Base-by-base conservation (phyloP, 2,113 vertebrate genomes). In the Phyllopteryx taeniolatus region DNA sequence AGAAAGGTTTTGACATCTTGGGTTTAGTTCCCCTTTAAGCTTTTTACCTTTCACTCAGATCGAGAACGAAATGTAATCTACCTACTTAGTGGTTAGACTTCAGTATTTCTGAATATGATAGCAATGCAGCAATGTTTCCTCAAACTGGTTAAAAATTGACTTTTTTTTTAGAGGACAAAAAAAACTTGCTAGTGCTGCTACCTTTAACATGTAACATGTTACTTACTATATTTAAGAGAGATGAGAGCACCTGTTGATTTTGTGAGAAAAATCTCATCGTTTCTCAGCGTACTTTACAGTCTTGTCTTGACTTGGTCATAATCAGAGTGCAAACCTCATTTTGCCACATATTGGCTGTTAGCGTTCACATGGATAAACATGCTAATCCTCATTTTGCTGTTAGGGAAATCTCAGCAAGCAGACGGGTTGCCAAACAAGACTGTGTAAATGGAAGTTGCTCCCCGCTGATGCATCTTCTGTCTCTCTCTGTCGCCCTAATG, bases 401-500 rank as follows among this genome's bases (percentile, higher is more conserved):
- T 20, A 14, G 46, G 57, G 65, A 65, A 81, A 74, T 56, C 70
- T 71, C 67, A 79, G 61, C 53, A 59, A 74, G 70, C 65, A 60
- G 11, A 46, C 43, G 64, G 49, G 27, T 72, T 70, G 68, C 68
- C 60, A 70, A 79, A 76, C 51, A 73, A 19, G 62, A 53, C 67
- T 47, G 46, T 73, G 73, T 79, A 72, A 70, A 19, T 74, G 44
- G 35, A 70, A 67, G 67, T 67, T 68, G 82, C 74, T 66, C 53
- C 82, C 78, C 69, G 79, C 73, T 73, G 80, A 65, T 79, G 27
- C 44, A 42, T 74, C 72, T 73, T 71, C 67, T 77, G 63, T n/a
- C 68, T 64, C 76, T 63, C 42, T 33, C 44, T 33, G 39, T 47
- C 64, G 27, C 31, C 15, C 27, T 27, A 72, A 68, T 69, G 85